Evolutionary conservation across 2,888 invertebrate genomes (phyloP).

Genomic region (Sesamia inferens): DNA sequence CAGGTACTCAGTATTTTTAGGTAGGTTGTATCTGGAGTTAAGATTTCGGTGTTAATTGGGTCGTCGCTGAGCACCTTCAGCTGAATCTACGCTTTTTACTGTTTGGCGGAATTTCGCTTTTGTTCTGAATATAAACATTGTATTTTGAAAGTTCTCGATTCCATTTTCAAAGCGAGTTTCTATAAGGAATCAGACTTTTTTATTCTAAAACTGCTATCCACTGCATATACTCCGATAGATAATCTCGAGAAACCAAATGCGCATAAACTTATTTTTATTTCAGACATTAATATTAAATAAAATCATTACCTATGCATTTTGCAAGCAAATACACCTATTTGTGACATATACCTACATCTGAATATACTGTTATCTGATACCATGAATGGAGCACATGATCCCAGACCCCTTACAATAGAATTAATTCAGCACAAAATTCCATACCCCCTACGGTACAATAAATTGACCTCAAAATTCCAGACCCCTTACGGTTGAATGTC

Average conservation of each 20-base stretch:
- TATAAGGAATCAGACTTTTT: background rate
- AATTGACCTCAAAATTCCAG: too few relatives aligned
- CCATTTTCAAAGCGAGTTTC: slow-evolving; percentile 5
- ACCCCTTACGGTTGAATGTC: too few relatives aligned
- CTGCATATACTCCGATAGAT: background rate
- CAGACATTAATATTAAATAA: background rate
- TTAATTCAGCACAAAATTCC: too few relatives aligned
- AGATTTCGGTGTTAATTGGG: slow-evolving; percentile 55
- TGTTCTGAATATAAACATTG: slow-evolving; percentile 11
- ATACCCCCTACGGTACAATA: too few relatives aligned
- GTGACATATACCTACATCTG: background rate
- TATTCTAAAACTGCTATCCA: background rate
- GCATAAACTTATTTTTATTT: background rate
- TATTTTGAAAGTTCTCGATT: slow-evolving; percentile 10
- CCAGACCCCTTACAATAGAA: too few relatives aligned
- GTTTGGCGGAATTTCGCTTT: slow-evolving; percentile 26
- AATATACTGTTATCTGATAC: background rate
- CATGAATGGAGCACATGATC: too few relatives aligned
- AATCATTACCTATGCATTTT: background rate
- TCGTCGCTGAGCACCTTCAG: slow-evolving; percentile 27
- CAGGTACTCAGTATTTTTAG: background rate
- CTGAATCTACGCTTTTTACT: slow-evolving; percentile 40
- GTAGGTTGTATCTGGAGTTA: slow-evolving; percentile 6
- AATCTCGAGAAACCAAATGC: background rate
- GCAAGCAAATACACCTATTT: background rate